These are phyloP conservation scores for Lepidostoma basale DNA, from an alignment of 1,140 invertebrate genomes.

Conservation along the genomic window DNA sequence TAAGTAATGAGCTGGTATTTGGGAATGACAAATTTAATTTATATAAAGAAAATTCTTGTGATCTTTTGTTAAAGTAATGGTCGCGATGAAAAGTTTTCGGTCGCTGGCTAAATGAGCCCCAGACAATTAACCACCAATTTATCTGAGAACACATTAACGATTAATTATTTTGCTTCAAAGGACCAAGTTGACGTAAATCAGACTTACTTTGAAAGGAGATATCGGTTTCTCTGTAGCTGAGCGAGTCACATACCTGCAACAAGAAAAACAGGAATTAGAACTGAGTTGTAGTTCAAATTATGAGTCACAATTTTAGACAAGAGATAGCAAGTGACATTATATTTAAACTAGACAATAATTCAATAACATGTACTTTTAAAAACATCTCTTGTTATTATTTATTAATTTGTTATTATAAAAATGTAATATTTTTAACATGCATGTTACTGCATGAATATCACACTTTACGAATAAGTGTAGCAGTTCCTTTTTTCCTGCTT, in stretches of 20 bases:
- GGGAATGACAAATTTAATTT: slow-evolving; percentile 21
- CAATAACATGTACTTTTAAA: no score
- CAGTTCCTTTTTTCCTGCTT: no score
- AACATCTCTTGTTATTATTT: no score
- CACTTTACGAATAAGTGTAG: no score
- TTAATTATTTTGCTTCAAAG: slow-evolving; percentile 3
- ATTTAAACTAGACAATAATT: no score
- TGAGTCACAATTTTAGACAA: no score
- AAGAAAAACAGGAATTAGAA: no score
- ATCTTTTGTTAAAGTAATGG: slow-evolving; percentile 12
- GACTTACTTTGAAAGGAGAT: background rate
- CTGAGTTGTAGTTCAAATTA: no score
- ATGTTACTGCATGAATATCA: no score
- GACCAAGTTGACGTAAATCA: background rate
- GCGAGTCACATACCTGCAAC: slow-evolving; percentile 7
- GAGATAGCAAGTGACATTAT: no score
- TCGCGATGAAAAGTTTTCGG: slow-evolving; percentile 14
- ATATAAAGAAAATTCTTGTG: slow-evolving; percentile 22
- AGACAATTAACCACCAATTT: slow-evolving; percentile 18
- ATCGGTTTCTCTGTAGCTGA: background rate
- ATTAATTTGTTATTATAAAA: no score
- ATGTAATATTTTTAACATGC: no score
- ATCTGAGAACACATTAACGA: slow-evolving; percentile 9
- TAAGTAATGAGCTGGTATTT: slow-evolving; percentile 25
- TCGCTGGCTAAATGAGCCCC: background rate